phyloP scores from a whole-genome alignment of 2,888 invertebrate genomes.

The Rotaria magnacalcarata region DNA sequence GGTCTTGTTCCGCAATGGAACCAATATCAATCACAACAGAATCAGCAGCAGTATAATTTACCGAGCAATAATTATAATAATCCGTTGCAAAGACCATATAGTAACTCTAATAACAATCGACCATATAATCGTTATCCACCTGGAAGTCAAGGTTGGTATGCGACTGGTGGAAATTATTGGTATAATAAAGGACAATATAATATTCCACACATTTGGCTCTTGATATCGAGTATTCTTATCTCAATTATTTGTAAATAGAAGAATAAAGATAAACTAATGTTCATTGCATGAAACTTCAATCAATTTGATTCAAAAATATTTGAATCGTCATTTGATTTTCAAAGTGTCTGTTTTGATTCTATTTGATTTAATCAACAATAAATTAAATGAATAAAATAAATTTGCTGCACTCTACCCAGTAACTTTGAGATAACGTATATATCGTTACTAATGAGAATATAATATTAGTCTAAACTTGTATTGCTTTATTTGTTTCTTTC shows the following conservation, averaged over 20 bases:
- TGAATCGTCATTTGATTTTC: background rate
- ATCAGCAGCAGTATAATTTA: background rate
- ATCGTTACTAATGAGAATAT: background rate
- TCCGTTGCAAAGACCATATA: background rate
- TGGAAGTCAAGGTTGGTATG: background rate
- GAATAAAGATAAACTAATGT: background rate
- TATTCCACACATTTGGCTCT: background rate
- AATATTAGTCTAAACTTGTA: background rate
- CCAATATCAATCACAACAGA: background rate
- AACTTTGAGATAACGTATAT: background rate
- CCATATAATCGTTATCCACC: constrained; percentile 1
- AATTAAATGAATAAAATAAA: background rate
- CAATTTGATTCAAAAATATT: background rate
- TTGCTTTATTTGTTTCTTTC: background rate
- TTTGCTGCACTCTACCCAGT: background rate
- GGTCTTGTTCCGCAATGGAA: background rate
- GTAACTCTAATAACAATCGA: background rate
- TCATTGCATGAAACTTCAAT: background rate
- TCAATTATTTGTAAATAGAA: background rate
- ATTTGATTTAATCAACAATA: background rate
- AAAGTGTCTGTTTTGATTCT: background rate
- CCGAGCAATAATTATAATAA: background rate
- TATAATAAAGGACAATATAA: background rate
- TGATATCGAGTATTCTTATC: background rate
- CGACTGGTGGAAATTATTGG: background rate